Evolutionary conservation across 1,140 invertebrate species (phyloP), one percentile per base, ranked within the genome.

Genomic region (Lasioglossum baleicum): DNA sequence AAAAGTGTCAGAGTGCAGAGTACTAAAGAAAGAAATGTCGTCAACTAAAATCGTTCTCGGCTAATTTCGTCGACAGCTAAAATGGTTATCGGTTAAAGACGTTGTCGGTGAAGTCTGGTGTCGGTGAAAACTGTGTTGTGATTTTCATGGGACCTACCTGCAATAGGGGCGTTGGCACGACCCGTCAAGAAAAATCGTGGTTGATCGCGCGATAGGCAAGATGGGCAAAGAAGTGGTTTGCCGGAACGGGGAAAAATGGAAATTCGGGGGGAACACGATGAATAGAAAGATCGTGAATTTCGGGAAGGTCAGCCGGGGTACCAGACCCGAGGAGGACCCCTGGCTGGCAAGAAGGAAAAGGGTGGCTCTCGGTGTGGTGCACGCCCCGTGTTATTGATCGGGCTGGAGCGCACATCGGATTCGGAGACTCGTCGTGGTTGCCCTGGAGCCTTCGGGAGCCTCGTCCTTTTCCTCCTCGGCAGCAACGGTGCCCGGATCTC

Each of bases 381-480:
- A 91, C 90, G 90, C 90, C 90, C 89, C 86, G 88, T 61, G 88
- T 90, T 92, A 92, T 92, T 92, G 91, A 92, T 92, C 92, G 89
- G 75, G 65, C 83, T 83, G 85, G 82, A 80, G 83, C 86, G 87
- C 88, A 89, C 91, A 90, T 88, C 86, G 85, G 89, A 88, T 91
- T 92, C 87, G 88, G 85, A 87, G 88, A 73, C 82, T 88, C 87
- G 83, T 67, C 68, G 75, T 78, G 82, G 76, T 78, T 73, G 51
- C 72, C 76, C 81, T 68, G 75, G 69, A 83, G 81, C 81, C 78
- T 80, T 75, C 72, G 64, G 60, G 31, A 63, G 48, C 78, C 10
- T 56, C 73, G 69, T 74, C 73, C 78, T 82, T 82, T 35, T 86
- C 60, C 70, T 83, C 82, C 82, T 78, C 69, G 78, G 20, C 31